Evolutionary conservation across 2,797 vertebrate genomes (phyloP).

Genomic region (Diceros bicornis): DNA sequence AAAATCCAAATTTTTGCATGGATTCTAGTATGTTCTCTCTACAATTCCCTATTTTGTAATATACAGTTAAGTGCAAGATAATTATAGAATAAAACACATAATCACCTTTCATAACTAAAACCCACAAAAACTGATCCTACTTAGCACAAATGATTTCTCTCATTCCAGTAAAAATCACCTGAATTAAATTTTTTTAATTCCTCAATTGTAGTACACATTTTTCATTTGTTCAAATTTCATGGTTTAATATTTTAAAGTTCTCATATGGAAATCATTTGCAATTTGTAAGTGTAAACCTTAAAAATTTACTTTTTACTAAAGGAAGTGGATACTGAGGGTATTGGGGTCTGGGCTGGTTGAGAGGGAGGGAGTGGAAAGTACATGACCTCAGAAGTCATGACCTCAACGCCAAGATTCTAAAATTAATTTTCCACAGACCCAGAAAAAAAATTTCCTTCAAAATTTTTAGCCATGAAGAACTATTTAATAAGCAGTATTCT

Average conservation of each 20-base stretch:
- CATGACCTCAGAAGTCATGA: not conserved
- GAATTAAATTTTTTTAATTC: not conserved
- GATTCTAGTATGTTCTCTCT: not conserved
- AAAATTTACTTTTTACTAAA: not conserved
- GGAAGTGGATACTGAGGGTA: not conserved
- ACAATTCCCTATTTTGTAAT: not conserved
- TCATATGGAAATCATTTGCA: conserved; percentile 36
- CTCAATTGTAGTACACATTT: conserved; percentile 12
- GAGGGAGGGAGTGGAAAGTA: not conserved
- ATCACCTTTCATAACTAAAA: not conserved
- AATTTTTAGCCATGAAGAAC: not conserved
- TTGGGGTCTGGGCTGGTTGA: not conserved
- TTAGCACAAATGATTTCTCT: not conserved
- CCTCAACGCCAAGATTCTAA: not conserved
- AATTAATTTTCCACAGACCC: not conserved
- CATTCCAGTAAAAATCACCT: not conserved
- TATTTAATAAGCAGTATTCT: conserved; percentile 24
- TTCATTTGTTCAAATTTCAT: conserved; percentile 21
- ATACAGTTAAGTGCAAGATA: not conserved
- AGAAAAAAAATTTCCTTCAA: conserved; percentile 49
- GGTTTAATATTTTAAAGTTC: conserved; percentile 8
- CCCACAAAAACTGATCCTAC: not conserved
- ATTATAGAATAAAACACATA: not conserved
- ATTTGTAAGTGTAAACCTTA: not conserved
- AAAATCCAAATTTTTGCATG: not conserved